Evolutionary conservation across 2,888 invertebrate genomes (phyloP).

Genomic region (Clanis bilineata): DNA sequence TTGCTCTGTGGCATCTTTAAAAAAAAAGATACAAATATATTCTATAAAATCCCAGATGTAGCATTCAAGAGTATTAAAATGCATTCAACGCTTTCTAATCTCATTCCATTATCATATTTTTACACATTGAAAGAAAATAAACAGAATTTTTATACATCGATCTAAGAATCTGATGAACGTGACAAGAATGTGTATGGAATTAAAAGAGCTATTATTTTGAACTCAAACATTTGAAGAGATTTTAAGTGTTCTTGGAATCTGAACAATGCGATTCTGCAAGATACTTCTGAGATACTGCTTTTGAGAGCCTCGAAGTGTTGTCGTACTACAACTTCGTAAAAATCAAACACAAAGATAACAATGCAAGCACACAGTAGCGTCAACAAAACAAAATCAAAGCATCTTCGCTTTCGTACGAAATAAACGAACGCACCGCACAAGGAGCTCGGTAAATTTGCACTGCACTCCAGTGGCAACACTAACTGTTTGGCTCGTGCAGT

Average conservation of each 20-base stretch:
- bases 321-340: not conserved
- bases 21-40: too few species aligned
- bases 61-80: too few species aligned
- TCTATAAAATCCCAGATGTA: too few species aligned
- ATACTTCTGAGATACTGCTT: not conserved
- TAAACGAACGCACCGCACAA: constrained; percentile 67
- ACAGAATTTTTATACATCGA: too few species aligned
- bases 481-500: constrained; percentile 66
- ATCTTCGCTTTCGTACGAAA: constrained; percentile 51
- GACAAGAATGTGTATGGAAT: too few species aligned
- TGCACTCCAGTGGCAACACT: constrained; percentile 73
- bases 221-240: too few species aligned
- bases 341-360: constrained; percentile 15
- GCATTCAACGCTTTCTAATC: too few species aligned
- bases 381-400: constrained; percentile 65
- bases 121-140: too few species aligned
- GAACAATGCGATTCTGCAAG: not conserved
- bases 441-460: constrained; percentile 75
- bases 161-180: too few species aligned
- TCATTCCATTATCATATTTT: too few species aligned
- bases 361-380: constrained; percentile 35
- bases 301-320: not conserved
- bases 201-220: too few species aligned
- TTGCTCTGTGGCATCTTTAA: too few species aligned
- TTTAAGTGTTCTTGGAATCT: not conserved